Evolutionary conservation across 1,140 invertebrate species (phyloP), one percentile per base, ranked within the genome.

Genomic region (Cotesia glomerata): DNA sequence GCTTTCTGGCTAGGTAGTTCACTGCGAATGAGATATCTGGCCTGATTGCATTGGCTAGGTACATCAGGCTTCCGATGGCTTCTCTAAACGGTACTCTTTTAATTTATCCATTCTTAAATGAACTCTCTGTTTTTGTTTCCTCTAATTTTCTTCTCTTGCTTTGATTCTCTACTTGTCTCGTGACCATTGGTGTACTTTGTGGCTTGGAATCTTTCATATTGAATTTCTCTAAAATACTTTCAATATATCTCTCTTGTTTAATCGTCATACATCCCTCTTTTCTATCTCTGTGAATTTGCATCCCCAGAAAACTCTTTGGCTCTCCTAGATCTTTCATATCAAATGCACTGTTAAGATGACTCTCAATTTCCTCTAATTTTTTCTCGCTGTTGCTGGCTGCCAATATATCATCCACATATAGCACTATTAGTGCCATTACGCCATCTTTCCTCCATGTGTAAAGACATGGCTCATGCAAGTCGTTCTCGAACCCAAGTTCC

Each of bases 1-100:
- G 71, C 52, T 79, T 81, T 68, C 78, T 74, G 52, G 78, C 79
- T 18, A 82, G 49, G 9, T 75, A 51, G 61, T 74, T 78, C 0
- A 85, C 82, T 13, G 83, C 72, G 74, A 76, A 84, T 0, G 75
- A 56, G 7, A 86, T 81, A 72, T 87, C 84, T 45, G 81, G 81
- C 49, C 82, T 69, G 5, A 79, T 81, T 7, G 70, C 75, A 45
- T 78, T 56, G 4, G 78, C 65, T 5, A 83, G 51, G 78, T 83
- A 84, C 49, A 84, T 9, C n/a, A 88, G 71, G 39, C 75, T 66
- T 14, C 83, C 83, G 26, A 85, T 76, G 9, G 81, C 45, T 35
- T 84, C 71, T 32, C 75, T 76, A 67, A 79, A 85, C 45, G 51
- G 32, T 11, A 26, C 63, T 26, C 75, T 74, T 35, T 72, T 18